A percentile compares a stretch with the other conserved stretches of the same genome.
phyloP scores from a whole-genome alignment of 2,113 vertebrate genomes.

The Siphamia tubifer region DNA sequence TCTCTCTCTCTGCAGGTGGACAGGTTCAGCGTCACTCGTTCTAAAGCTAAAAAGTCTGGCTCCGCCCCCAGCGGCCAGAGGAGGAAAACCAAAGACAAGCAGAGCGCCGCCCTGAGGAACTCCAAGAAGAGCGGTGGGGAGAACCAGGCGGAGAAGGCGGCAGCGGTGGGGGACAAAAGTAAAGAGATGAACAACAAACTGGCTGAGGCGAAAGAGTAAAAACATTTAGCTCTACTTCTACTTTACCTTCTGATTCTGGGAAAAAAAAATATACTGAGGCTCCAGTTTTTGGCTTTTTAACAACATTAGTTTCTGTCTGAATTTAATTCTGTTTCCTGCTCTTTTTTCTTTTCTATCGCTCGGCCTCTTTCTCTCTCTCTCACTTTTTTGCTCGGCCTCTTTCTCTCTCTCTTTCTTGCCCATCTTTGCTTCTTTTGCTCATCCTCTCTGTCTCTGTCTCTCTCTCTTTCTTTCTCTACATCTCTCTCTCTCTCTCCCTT shows the following conservation, averaged over 20 bases:
- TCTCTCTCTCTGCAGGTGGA: constrained; percentile 91
- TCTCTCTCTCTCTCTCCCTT: no score
- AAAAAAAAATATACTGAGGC: constrained; percentile 81
- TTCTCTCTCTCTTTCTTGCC: no score
- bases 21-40: constrained; percentile 85
- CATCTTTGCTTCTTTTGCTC: no score
- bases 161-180: constrained; percentile 87
- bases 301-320: no score
- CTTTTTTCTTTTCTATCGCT: no score
- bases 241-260: constrained; percentile 70
- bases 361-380: no score
- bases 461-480: no score
- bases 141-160: constrained; percentile 78
- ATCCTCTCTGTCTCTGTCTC: no score
- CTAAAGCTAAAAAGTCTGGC: constrained; percentile 92
- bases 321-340: no score
- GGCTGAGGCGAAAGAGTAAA: constrained; percentile 99
- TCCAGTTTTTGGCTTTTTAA: constrained; percentile 91
- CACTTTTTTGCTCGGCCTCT: constrained; percentile 75
- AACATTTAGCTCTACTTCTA: constrained; percentile 87
- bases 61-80: constrained; percentile 81
- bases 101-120: constrained; percentile 80
- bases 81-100: constrained; percentile 98
- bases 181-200: constrained; percentile 99
- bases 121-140: constrained; percentile 88